Percentiles rank a stretch among this genome's conserved stretches.
Conservation (phyloP, 2,888 invertebrate genomes). For the Cinara cedri region DNA sequence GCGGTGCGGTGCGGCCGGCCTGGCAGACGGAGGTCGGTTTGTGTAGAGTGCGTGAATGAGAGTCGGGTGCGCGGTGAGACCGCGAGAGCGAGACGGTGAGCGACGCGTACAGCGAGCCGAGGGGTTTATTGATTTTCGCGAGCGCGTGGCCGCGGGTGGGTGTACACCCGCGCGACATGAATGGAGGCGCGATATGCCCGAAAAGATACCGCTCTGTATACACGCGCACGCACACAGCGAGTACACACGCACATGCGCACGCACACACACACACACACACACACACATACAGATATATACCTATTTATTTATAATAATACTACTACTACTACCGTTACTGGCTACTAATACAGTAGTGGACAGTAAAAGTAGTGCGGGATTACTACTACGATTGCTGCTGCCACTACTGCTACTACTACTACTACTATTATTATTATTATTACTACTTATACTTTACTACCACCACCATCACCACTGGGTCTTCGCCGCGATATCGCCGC, state of each 20-base stretch:
- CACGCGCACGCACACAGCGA: not conserved
- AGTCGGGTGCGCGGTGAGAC: not conserved
- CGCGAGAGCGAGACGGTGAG: not conserved
- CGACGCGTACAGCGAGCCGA: not conserved
- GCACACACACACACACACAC: too few relatives aligned
- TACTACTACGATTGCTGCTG: too few relatives aligned
- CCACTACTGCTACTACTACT: too few relatives aligned
- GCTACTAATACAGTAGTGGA: too few relatives aligned
- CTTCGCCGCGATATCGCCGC: not conserved
- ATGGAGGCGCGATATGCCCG: constrained; percentile 22
- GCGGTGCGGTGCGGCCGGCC: not conserved
- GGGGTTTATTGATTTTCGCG: constrained; percentile 46
- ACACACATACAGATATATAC: too few relatives aligned
- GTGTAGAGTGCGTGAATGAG: constrained; percentile 34
- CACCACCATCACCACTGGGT: not conserved
- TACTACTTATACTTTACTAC: too few relatives aligned
- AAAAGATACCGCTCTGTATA: constrained; percentile 15
- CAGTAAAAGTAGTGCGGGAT: too few relatives aligned
- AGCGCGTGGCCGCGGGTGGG: constrained; percentile 2
- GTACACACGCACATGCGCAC: too few relatives aligned
- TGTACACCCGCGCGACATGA: constrained; percentile 30
- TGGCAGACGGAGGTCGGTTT: not conserved
- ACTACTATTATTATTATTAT: too few relatives aligned
- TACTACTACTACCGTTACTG: too few relatives aligned
- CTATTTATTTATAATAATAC: too few relatives aligned